These are phyloP conservation scores for Glaucomys volans DNA, from an alignment of 2,113 vertebrate species.

Conservation along the genomic window DNA sequence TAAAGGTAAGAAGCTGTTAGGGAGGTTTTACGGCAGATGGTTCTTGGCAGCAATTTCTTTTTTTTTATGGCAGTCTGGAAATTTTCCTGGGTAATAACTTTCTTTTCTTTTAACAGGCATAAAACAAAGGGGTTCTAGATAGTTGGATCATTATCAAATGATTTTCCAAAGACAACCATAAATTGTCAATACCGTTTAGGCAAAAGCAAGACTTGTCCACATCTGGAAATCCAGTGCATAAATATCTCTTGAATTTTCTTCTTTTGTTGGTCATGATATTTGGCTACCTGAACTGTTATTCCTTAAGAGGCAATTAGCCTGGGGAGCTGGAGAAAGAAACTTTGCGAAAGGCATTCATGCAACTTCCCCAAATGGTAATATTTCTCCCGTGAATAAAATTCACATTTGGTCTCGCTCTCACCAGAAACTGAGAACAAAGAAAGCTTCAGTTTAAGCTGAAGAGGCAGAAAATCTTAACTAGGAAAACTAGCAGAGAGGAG, in stretches of 20 bases:
- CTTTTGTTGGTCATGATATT: slow-evolving; percentile 38
- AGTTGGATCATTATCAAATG: slow-evolving; percentile 83
- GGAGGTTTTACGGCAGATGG: slow-evolving; percentile 78
- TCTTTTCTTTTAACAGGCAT: slow-evolving; percentile 79
- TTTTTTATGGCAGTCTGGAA: slow-evolving; percentile 84
- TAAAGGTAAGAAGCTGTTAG: slow-evolving; percentile 82
- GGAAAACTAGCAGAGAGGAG: slow-evolving; percentile 15
- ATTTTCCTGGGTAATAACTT: slow-evolving; percentile 83
- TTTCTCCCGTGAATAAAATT: slow-evolving; percentile 52
- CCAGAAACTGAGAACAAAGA: background rate
- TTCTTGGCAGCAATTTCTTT: slow-evolving; percentile 77
- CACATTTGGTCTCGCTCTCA: slow-evolving; percentile 18
- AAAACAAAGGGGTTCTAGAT: slow-evolving; percentile 82
- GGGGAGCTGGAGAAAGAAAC: slow-evolving; percentile 33
- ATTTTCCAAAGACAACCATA: slow-evolving; percentile 81
- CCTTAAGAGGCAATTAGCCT: slow-evolving; percentile 52
- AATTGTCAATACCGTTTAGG: slow-evolving; percentile 79
- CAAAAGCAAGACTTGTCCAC: slow-evolving; percentile 62
- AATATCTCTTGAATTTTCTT: slow-evolving; percentile 52
- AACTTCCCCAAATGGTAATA: slow-evolving; percentile 37
- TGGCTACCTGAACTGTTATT: slow-evolving; percentile 46
- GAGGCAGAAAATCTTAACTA: background rate
- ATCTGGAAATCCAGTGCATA: slow-evolving; percentile 75
- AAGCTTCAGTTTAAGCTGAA: slow-evolving; percentile 2
- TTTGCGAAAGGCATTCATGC: slow-evolving; percentile 41